Conservation (phyloP, 2,797 vertebrate genomes). For the Alosa sapidissima region DNA sequence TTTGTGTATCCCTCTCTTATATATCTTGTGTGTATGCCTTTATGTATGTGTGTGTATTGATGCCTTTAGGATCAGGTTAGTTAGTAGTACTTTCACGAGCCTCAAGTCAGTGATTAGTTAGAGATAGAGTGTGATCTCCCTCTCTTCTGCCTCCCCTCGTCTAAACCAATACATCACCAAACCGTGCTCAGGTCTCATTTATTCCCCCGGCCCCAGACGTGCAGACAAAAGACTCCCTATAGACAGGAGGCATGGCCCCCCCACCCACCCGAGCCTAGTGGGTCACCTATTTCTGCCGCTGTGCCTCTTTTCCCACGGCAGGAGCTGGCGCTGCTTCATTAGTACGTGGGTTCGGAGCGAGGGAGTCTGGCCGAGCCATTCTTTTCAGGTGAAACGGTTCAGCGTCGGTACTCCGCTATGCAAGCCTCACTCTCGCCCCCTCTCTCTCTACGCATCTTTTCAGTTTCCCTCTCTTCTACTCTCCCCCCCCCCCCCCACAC, state of each 20-base stretch:
- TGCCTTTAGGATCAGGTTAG: not conserved
- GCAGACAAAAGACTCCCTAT: constrained; percentile 84
- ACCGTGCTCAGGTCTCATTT: constrained; percentile 55
- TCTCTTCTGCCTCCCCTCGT: not conserved
- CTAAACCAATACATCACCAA: constrained; percentile 46
- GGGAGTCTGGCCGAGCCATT: constrained; percentile 86
- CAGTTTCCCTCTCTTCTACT: not conserved
- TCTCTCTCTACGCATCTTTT: not conserved
- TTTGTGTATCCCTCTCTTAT: not conserved
- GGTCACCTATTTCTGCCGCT: constrained; percentile 91
- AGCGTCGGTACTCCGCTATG: constrained; percentile 36
- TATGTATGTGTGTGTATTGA: not conserved
- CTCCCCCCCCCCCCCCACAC: not conserved
- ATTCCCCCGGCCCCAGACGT: constrained; percentile 68
- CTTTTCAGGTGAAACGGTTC: constrained; percentile 95
- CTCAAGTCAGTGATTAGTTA: not conserved
- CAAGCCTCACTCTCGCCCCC: not conserved
- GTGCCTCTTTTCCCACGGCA: constrained; percentile 92
- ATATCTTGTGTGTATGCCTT: not conserved
- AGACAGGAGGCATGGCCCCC: constrained; percentile 70
- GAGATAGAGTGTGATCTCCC: not conserved
- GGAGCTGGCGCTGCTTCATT: constrained; percentile 82
- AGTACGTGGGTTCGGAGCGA: constrained; percentile 61
- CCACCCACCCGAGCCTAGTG: constrained; percentile 72
- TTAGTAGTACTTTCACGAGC: not conserved